Base-by-base conservation (phyloP, 2,888 invertebrate genomes). In the Orthosia cruda region DNA sequence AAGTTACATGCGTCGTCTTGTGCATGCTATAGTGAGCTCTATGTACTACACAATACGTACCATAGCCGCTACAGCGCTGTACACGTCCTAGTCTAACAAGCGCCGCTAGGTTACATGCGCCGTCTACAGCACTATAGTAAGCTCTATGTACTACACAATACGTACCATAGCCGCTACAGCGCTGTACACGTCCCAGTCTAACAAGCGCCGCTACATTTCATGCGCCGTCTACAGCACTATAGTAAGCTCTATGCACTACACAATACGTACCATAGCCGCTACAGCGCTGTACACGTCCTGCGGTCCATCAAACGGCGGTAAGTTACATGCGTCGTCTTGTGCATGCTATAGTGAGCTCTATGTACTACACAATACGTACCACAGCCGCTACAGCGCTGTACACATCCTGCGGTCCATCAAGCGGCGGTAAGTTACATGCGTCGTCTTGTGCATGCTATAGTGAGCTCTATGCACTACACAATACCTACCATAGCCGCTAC, bases 221-320 rank as follows among this genome's bases (percentile, higher is more conserved):
- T 18, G 26, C 26, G 18, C 99, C 99, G 95, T 99, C 99, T 96
- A 99, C 99, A 18, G 32, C 12, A n/a, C n/a, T 40, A 59, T 40
- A 40, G 12, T n/a, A 18, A 59, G 40, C 40, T 26, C 5, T 40
- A 67, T 16, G n/a, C 20, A 1, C 3, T 16, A 16, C 7, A 32
- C 23, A 15, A 16, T 20, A n/a, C 32, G 52, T 54, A 54, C 20
- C n/a, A 23, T 23, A 23, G 55, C 55, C 7, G 23, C 55, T 5
- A 55, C 7, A 7, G 26, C 11, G 57, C 57, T 57, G 57, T 26
- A 57, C 57, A 57, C 57, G 26, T 57, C 26, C 26, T 57, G 32
- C 54, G 20, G 54, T 4, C 54, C 20, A 18, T 54, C 54, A 18
- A 54, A 20, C 54, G 54, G 54, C 54, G 54, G 15, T 18, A 55